Evolutionary conservation across 92 coral and sea anemone species (phyloP), one percentile per base, ranked within the genome.

Genomic region (Actinernus sp.): DNA sequence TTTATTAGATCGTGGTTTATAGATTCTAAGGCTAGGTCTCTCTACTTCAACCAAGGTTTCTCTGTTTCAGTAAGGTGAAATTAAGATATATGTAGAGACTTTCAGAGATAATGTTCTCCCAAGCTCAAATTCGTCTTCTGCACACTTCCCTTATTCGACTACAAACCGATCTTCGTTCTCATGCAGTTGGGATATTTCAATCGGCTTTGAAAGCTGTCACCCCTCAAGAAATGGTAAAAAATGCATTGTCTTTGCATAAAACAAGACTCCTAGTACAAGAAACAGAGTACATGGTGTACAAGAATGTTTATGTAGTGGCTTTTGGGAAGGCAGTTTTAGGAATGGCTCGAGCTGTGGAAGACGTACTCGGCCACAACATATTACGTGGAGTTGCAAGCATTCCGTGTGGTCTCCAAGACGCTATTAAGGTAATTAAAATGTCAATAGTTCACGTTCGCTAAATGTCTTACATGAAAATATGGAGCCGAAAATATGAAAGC

Each of bases 311-410:
- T 21, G 95, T 95, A n/a, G 97, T 95, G 10, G 99, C 99, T 9
- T 95, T 95, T 87, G 99, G 99, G 2, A 95, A 95, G 29, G 99
- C 99, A 24, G 99, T 95, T 6, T 65, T 95, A 33, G 99, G 99
- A 4, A 95, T 95, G 99, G 90, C 93, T 11, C 84, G 77, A 52
- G 99, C 97, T 23, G 97, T 95, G 11, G 99, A 95, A 31, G 92
- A 80, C 24, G 61, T 95, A 47, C 83, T 95, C 17, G 82, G 87
- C 5, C 87, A 81, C 19, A 84, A 95, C 49, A 84, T 95, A 39
- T 84, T 74, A 6, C 58, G 77, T 50, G 99, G 99, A 9, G 92
- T 91, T 12, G 97, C 97, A 2, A 95, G 99, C 66, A 76, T 95
- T 22, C 99, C 99, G 2, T 71, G 76, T 32, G 99, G 99, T 17